Conservation (phyloP, 2,113 vertebrate species). For the Mormoops blainvillei region DNA sequence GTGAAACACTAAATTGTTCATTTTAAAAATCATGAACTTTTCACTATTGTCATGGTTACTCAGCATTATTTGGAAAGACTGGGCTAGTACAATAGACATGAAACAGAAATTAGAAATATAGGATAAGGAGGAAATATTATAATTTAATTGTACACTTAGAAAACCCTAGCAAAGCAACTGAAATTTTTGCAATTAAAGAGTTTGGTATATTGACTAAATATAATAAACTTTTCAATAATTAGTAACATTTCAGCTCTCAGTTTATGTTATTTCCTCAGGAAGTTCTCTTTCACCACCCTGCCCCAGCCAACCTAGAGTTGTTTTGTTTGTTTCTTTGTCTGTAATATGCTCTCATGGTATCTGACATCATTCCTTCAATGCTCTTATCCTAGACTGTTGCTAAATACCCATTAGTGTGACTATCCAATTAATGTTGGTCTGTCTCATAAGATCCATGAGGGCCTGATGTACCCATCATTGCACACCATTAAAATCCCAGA, state of each 20-base stretch:
- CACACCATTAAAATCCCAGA: neutral
- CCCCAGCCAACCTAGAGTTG: neutral
- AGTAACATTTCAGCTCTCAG: neutral
- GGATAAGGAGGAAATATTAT: neutral
- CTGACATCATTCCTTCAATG: neutral
- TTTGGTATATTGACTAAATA: neutral
- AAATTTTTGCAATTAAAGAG: neutral
- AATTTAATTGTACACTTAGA: neutral
- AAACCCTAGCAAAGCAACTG: neutral
- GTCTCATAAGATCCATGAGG: neutral
- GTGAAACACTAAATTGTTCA: neutral
- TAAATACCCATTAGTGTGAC: neutral
- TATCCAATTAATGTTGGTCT: neutral
- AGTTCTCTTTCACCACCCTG: neutral
- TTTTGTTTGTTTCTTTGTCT: neutral
- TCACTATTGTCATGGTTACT: neutral
- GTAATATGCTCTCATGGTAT: neutral
- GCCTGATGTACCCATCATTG: neutral
- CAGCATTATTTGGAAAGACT: neutral
- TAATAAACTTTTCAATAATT: neutral
- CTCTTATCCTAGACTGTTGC: neutral
- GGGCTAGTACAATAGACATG: neutral
- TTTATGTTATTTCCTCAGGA: neutral
- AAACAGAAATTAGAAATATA: neutral
- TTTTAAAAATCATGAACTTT: neutral